Evolutionary conservation across 2,888 invertebrate species (phyloP), one percentile per base, ranked within the genome.

Genomic region (Pardosa pseudoannulata): DNA sequence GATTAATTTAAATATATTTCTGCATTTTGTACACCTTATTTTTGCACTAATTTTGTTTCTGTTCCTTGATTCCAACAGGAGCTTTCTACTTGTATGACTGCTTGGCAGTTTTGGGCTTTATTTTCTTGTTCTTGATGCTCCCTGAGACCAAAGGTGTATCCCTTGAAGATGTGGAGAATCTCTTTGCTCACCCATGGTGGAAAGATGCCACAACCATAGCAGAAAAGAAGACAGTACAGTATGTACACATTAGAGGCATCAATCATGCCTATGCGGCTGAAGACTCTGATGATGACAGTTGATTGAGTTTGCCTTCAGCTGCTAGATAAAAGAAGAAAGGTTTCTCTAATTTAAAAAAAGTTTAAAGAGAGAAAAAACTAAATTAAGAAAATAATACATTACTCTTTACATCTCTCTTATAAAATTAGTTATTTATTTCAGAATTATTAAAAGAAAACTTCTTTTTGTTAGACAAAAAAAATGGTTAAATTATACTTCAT

Each of bases 101-200:
- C 1, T 90, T 93, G n/a, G 92, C 93, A 0, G 81, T 91, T 1
- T 41, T 92, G 0, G 93, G 93, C 0, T 89, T 93, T n/a, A 32
- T 93, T 0, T 91, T 93, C 86, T 91, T 93, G 86, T 91, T 89
- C 67, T 88, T 91, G 27, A 90, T 92, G 31, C 91, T 93, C 72
- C 93, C 93, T 0, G 93, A 94, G 89, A 94, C 93, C 0, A 92
- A 92, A 89, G 93, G 93, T 3, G 91, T 90, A 65, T 90, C 90
- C 32, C 90, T 93, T 68, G 93, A 93, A 89, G 92, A 93, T 79
- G 92, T 93, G 75, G 92, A 92, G 88, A 88, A 89, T 6, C 89
- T 93, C n/a, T 93, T 93, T 89, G 91, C 91, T 23, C 73, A 75
- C 32, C 79, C 79, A 0, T 83, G 82, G 82, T 88, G 87, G 82